Percentiles rank a stretch among this genome's conserved stretches.
These are phyloP conservation scores for Ciconia maguari DNA, from an alignment of 2,113 vertebrate genomes.

Conservation along the genomic window DNA sequence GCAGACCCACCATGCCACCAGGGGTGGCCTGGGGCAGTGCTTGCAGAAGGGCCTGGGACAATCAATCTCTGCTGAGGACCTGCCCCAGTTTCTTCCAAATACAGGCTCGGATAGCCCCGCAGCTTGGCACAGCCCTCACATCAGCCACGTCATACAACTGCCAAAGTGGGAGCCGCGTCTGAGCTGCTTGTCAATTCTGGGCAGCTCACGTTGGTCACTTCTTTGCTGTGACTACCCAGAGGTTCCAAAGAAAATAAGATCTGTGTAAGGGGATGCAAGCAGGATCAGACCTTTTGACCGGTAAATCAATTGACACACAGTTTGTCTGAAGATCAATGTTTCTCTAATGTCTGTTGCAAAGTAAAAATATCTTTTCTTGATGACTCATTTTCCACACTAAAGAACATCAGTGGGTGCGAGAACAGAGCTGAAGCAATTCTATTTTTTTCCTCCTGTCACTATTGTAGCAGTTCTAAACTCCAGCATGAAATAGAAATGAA, in stretches of 20 bases:
- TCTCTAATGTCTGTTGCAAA: slow-evolving; percentile 34
- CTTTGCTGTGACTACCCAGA: not conserved
- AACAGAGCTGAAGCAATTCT: slow-evolving; percentile 47
- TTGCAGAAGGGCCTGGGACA: not conserved
- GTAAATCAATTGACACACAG: not conserved
- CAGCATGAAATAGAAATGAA: not conserved
- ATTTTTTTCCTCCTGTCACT: slow-evolving; percentile 22
- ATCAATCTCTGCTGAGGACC: not conserved
- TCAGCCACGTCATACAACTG: not conserved
- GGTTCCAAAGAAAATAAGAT: not conserved
- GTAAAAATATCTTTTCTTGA: slow-evolving; percentile 57
- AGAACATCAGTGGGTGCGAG: slow-evolving; percentile 38
- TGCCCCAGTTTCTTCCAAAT: not conserved
- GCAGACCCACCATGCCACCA: not conserved
- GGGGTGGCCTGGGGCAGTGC: accelerated
- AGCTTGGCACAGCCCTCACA: not conserved
- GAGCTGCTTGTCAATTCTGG: not conserved
- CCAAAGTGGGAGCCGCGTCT: not conserved
- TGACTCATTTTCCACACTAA: slow-evolving; percentile 57
- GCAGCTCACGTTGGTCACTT: not conserved
- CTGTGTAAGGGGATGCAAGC: not conserved
- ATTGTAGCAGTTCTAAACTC: slow-evolving; percentile 26
- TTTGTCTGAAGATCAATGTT: not conserved
- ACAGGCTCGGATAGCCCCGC: not conserved
- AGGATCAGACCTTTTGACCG: not conserved